Percentiles rank a stretch among this genome's conserved stretches.
These are phyloP conservation scores for Eclectus roratus DNA, from an alignment of 2,113 vertebrate genomes.

Conservation along the genomic window DNA sequence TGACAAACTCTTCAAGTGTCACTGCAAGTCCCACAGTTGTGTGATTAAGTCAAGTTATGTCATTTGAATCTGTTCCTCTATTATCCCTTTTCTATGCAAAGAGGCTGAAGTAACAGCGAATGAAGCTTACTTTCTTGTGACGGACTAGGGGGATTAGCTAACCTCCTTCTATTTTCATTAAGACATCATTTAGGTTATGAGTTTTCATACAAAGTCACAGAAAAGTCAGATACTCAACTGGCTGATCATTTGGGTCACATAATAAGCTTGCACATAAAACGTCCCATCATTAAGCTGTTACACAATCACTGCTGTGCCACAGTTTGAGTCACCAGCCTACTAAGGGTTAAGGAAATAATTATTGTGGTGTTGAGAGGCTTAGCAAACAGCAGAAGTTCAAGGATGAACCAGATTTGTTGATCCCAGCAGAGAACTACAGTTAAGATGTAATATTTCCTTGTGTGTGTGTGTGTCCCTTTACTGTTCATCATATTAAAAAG, in stretches of 20 bases:
- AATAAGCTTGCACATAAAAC: background rate
- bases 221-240: background rate
- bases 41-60: background rate
- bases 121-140: background rate
- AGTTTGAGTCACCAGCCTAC: background rate
- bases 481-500: slow-evolving; percentile 61
- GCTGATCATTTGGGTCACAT: background rate
- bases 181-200: background rate
- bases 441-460: slow-evolving; percentile 68
- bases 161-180: background rate
- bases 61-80: background rate
- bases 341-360: slow-evolving; percentile 59
- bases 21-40: background rate
- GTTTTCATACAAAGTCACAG: background rate
- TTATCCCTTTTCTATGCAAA: background rate
- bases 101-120: background rate
- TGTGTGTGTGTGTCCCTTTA: background rate
- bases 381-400: slow-evolving; percentile 53
- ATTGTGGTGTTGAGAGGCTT: slow-evolving; percentile 14
- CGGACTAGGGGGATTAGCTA: background rate
- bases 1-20: background rate
- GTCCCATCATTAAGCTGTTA: background rate
- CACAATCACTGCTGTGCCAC: background rate
- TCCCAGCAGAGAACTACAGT: slow-evolving; percentile 59
- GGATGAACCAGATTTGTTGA: slow-evolving; percentile 53